Conservation (phyloP, 2,113 vertebrate species). For the Xenus cinereus region DNA sequence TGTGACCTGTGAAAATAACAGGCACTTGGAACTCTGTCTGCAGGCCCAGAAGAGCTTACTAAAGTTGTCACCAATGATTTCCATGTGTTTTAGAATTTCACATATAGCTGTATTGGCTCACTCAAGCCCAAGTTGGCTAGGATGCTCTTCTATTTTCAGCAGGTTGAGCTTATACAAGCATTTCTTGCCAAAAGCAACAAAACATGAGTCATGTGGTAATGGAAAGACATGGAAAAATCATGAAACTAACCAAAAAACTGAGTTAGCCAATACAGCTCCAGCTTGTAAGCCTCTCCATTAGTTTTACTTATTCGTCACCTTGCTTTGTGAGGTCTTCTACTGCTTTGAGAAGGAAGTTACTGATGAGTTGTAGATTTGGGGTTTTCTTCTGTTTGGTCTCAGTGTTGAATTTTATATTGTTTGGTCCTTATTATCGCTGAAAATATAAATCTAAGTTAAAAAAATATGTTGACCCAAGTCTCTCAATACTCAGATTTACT, state of each 20-base stretch:
- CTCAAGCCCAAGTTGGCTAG: background rate
- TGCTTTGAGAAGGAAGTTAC: background rate
- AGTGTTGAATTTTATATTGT: background rate
- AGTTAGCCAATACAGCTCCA: background rate
- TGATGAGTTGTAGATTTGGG: background rate
- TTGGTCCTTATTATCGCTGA: background rate
- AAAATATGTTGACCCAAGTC: background rate
- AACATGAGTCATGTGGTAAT: background rate
- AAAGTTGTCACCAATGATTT: background rate
- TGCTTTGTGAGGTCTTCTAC: background rate
- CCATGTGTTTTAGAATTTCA: slow-evolving; percentile 20
- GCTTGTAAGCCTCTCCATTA: background rate
- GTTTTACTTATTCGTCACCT: background rate
- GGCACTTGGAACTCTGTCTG: background rate
- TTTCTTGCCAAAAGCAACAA: slow-evolving; percentile 38
- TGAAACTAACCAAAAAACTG: background rate
- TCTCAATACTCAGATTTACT: background rate
- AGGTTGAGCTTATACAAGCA: background rate
- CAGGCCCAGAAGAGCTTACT: background rate
- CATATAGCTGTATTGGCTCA: background rate
- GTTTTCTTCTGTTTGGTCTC: background rate
- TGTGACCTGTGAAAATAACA: background rate
- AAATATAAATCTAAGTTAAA: background rate
- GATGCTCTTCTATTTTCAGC: slow-evolving; percentile 39
- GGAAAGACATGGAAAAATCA: slow-evolving; percentile 5